Conservation (phyloP, 2,797 vertebrate genomes). For the Neoniphon sammara region DNA sequence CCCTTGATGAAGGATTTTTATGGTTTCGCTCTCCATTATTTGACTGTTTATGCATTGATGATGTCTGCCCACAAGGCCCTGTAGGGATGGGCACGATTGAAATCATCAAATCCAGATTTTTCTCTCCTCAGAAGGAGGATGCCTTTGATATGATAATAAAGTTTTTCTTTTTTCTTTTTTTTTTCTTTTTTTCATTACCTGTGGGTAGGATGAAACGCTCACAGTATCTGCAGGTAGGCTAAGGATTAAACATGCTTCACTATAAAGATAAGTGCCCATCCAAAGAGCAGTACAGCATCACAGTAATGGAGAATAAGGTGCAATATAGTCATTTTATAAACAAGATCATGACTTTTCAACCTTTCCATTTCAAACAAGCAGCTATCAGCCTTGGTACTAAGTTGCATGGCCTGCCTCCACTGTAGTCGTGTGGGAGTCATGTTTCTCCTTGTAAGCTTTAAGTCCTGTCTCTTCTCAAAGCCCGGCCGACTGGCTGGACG, state of each 20-base stretch:
- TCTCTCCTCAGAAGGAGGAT: slow-evolving; percentile 59
- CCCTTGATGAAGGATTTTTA: slow-evolving; percentile 74
- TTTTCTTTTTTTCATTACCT: slow-evolving; percentile 45
- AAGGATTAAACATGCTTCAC: slow-evolving; percentile 46
- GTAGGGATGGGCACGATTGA: slow-evolving; percentile 59
- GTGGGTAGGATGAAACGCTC: slow-evolving; percentile 58
- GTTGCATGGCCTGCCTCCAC: slow-evolving; percentile 13
- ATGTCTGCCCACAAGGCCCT: slow-evolving; percentile 66
- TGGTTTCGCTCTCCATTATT: slow-evolving; percentile 72
- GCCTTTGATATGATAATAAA: slow-evolving; percentile 78
- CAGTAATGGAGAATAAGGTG: not conserved
- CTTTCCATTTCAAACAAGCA: slow-evolving; percentile 12
- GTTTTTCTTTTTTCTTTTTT: slow-evolving; percentile 21
- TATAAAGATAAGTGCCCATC: slow-evolving; percentile 36
- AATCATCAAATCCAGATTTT: slow-evolving; percentile 72
- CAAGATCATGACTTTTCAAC: slow-evolving; percentile 33
- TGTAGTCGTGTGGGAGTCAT: slow-evolving; percentile 48
- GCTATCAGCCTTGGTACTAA: not conserved
- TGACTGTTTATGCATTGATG: slow-evolving; percentile 75
- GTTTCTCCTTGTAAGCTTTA: slow-evolving; percentile 72
- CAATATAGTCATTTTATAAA: slow-evolving; percentile 13
- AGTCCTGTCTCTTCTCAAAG: slow-evolving; percentile 69
- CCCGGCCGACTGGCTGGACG: slow-evolving; percentile 64
- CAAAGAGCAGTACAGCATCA: slow-evolving; percentile 10
- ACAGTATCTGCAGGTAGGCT: slow-evolving; percentile 50